Conservation (phyloP, 2,797 vertebrate genomes). For the Antennarius maculatus region DNA sequence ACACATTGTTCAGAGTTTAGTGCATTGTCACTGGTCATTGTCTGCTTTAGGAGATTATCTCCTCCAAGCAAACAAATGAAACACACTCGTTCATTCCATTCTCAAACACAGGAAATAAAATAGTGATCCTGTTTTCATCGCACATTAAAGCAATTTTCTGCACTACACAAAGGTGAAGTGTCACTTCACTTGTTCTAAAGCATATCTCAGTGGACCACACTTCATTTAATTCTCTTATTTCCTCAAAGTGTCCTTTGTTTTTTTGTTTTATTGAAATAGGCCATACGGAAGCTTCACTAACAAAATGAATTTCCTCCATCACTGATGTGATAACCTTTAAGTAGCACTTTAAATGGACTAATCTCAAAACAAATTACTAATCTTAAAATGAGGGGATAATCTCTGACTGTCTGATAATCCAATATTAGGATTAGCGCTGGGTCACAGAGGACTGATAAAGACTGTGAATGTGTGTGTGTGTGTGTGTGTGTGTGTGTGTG, state of each 20-base stretch:
- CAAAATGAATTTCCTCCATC: slow-evolving; percentile 29
- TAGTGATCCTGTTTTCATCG: neutral
- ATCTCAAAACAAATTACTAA: slow-evolving; percentile 56
- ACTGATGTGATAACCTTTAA: slow-evolving; percentile 61
- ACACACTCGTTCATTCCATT: neutral
- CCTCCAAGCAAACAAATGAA: slow-evolving; percentile 11
- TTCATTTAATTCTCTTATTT: slow-evolving; percentile 41
- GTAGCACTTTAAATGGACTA: slow-evolving; percentile 49
- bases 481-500: slow-evolving; percentile 19
- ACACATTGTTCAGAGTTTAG: slow-evolving; percentile 14
- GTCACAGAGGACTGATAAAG: slow-evolving; percentile 53
- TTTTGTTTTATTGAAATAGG: slow-evolving; percentile 9
- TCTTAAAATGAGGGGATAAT: slow-evolving; percentile 60
- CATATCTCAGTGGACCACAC: slow-evolving; percentile 10
- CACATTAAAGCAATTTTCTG: neutral
- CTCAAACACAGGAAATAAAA: neutral
- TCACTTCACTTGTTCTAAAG: slow-evolving; percentile 7
- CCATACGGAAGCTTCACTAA: slow-evolving; percentile 1
- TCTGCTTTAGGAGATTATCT: slow-evolving; percentile 26
- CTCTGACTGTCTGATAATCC: slow-evolving; percentile 59
- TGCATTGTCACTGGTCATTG: slow-evolving; percentile 16
- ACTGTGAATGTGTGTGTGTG: slow-evolving; percentile 16
- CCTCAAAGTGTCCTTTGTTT: slow-evolving; percentile 10
- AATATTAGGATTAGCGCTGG: slow-evolving; percentile 62
- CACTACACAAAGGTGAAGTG: neutral